These are phyloP conservation scores for Calephelis virginiensis DNA, from an alignment of 1,140 invertebrate genomes.

Conservation along the genomic window DNA sequence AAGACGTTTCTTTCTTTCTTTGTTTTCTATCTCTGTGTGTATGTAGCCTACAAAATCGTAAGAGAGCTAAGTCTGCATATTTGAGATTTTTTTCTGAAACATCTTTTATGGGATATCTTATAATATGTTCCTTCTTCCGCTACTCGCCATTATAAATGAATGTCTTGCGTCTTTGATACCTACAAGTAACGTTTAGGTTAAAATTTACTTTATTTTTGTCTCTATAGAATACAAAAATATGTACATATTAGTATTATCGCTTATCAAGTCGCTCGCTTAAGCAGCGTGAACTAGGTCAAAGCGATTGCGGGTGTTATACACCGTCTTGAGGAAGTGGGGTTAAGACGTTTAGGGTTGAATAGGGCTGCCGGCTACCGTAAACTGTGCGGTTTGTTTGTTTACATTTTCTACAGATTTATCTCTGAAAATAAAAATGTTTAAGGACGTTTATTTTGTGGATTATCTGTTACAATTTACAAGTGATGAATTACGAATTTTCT, in stretches of 20 bases:
- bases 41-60: too few relatives aligned
- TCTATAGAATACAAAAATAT: too few relatives aligned
- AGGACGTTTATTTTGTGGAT: background rate
- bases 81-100: too few relatives aligned
- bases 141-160: too few relatives aligned
- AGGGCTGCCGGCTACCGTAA: constrained; percentile 42
- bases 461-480: background rate
- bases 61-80: too few relatives aligned
- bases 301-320: constrained; percentile 43
- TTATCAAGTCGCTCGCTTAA: constrained; percentile 25
- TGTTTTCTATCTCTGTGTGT: too few relatives aligned
- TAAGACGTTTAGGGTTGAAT: constrained; percentile 41
- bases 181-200: too few relatives aligned
- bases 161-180: too few relatives aligned
- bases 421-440: background rate
- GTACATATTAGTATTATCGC: constrained; percentile 3
- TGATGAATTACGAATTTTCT: background rate
- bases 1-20: too few relatives aligned
- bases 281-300: constrained; percentile 1
- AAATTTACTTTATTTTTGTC: too few relatives aligned
- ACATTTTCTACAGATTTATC: constrained; percentile 24
- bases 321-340: constrained; percentile 47
- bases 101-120: too few relatives aligned
- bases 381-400: constrained; percentile 37
- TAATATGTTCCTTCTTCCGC: too few relatives aligned